Conservation (phyloP, 2,113 vertebrate species). For the Holacanthus passer region DNA sequence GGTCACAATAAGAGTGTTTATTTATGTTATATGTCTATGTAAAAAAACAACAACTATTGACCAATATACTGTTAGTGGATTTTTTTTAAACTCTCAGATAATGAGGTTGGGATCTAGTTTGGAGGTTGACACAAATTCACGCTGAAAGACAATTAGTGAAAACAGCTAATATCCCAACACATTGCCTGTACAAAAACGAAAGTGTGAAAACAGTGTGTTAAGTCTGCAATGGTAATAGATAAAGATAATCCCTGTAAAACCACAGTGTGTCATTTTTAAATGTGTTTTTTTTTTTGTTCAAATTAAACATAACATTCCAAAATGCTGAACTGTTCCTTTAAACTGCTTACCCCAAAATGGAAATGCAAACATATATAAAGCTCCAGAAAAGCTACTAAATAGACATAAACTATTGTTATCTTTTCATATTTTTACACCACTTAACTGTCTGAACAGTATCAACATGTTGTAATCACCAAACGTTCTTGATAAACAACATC, state of each 20-base stretch:
- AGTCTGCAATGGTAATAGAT: too few species aligned
- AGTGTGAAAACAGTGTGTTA: too few species aligned
- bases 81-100: not conserved
- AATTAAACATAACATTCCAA: too few species aligned
- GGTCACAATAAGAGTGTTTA: too few species aligned
- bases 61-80: too few species aligned
- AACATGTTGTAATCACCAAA: not conserved
- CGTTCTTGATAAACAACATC: slow-evolving; percentile 28
- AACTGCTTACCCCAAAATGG: not conserved
- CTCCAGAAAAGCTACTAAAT: not conserved
- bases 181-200: too few species aligned
- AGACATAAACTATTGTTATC: not conserved
- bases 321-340: not conserved
- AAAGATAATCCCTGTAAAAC: too few species aligned
- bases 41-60: not conserved
- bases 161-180: not conserved
- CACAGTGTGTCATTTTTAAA: too few species aligned
- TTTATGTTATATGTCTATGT: not conserved
- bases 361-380: not conserved
- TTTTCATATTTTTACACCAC: not conserved
- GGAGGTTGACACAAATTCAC: not conserved
- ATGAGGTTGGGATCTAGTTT: not conserved
- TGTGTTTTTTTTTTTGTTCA: too few species aligned
- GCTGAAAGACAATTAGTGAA: not conserved
- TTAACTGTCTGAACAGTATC: not conserved